Evolutionary conservation across 2,888 invertebrate species (phyloP), one percentile per base, ranked within the genome.

Genomic region (Hypena proboscidalis): DNA sequence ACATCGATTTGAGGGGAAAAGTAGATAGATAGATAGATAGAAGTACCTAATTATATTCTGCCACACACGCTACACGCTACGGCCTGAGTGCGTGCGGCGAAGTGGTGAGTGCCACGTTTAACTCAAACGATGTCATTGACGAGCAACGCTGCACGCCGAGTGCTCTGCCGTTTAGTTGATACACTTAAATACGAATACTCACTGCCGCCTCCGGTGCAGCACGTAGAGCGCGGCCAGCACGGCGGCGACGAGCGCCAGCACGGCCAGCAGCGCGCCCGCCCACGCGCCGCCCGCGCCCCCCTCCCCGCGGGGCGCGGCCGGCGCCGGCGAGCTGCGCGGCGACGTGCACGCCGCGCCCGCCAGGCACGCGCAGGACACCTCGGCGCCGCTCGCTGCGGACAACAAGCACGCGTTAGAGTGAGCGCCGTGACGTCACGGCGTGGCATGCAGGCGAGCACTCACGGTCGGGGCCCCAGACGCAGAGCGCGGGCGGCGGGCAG

Each of bases 401-500:
- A 48, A 29, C 3, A 27, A 17, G 25, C 10, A 4, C 4, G 29
- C n/a, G n/a, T n/a, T n/a, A n/a, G n/a, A n/a, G n/a, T n/a, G 8
- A 1, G 2, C 23, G 3, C 2, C 23, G 4, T 1, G 3, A 4
- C 23, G 23, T 8, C 7, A 7, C n/a, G 23, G 1, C 9, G 8
- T n/a, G 9, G 3, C 1, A 3, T 1, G 2, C 5, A 9, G 1
- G 8, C 1, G 7, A 7, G 4, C 29, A 65, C 70, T 50, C 29
- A 83, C 85, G 59, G 48, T 74, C 66, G 1, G 79, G 70, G 1
- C 61, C 67, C 84, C 87, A 88, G 1, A 73, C 80, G 71, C 88
- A 89, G 22, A 80, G 47, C 32, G 71, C 75, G 46, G 91, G 87
- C 47, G 93, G 77, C 13, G 90, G 79, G 70, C 96, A 96, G 39